Base-by-base conservation (phyloP, 2,113 vertebrate genomes). In the Chiloscyllium plagiosum region DNA sequence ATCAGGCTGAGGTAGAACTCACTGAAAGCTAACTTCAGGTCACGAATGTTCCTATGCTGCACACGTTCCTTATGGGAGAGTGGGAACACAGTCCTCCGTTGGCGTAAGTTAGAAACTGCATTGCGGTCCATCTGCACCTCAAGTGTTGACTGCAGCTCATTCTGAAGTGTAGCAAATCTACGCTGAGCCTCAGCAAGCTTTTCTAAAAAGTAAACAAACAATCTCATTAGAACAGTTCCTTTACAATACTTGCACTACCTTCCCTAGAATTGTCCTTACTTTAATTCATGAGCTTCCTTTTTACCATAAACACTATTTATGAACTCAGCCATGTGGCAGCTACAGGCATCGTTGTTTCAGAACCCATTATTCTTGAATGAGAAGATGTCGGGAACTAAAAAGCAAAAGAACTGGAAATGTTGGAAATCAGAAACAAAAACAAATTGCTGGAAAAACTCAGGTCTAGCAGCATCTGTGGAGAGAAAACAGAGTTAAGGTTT, bases 1-100 rank as follows among this genome's bases (percentile, higher is more conserved):
- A 99, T 99, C 97, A 99, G 98, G 98, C 99, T 99, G 98, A 99
- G 99, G 98, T 99, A 99, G 99, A 99, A 99, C 98, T 99, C 99
- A 72, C 99, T 99, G 98, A 99, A 99, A 98, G 99, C 99, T 97
- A 99, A 96, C 98, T 99, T 99, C 97, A 99, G 98, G 97, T 99
- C 99, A 98, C 98, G 98, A 98, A 99, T 99, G 96, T 99, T 99
- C 97, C 99, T 98, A 95, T 99, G 98, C 96, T 99, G 98, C 96
- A 99, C 99, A 86, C 99, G 98, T 96, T 99, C 99, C 96, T 99
- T 98, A 4, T 99, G 98, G 94, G 98, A 99, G 97, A 99, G 98
- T 96, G 98, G 98, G 97, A 99, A 99, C 97, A 99, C 98, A 0
- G 98, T 98, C 97, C 98, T 99, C 96, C 98, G 98, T 66, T 98